Base-by-base conservation (phyloP, 2,888 invertebrate genomes). In the Orthonevra nobilis region DNA sequence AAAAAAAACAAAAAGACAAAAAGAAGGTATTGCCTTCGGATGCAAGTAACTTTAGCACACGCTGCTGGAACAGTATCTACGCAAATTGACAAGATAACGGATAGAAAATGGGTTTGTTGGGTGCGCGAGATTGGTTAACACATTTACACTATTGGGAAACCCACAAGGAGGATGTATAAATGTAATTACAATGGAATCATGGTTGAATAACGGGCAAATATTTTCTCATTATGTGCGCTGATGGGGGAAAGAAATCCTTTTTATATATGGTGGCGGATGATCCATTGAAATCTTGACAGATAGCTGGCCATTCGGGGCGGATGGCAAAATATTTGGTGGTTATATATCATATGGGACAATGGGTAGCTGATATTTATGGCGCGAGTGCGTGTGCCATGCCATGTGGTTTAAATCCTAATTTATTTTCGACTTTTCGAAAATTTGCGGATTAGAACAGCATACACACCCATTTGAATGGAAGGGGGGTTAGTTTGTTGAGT, bases 61-160 rank as follows among this genome's bases (percentile, higher is more conserved):
- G 70, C 74, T 61, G 73, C 66, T 68, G 44, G 68, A 66, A 77
- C 81, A 81, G 81, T 70, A 81, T 81, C 82, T 81, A 81, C 82
- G 73, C 77, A 82, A 82, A 82, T 82, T 82, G 82, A 82, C 82
- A 82, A 82, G 81, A 73, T 73, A 68, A 63, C 70, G 42, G 56
- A 50, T 50, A 40, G 10, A 54, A 44, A 61, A 60, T 58, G 46
- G 52, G 40, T 52, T 30, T 48, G 48, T 44, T 42, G 52, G n/a
- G n/a, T 32, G 12, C 50, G 46, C 30, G 34, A 52, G 36, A 54
- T 14, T 63, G 46, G 48, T 63, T 54, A 70, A 63, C 61, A 70
- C 54, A 70, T 68, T 58, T 50, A 60, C 69, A 70, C 28, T 50
- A 44, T 28, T 61, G 66, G 28, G 56, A n/a, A n/a, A n/a, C 34